Evolutionary conservation across 2,113 vertebrate genomes (phyloP).

Genomic region (Ceratotherium simum): DNA sequence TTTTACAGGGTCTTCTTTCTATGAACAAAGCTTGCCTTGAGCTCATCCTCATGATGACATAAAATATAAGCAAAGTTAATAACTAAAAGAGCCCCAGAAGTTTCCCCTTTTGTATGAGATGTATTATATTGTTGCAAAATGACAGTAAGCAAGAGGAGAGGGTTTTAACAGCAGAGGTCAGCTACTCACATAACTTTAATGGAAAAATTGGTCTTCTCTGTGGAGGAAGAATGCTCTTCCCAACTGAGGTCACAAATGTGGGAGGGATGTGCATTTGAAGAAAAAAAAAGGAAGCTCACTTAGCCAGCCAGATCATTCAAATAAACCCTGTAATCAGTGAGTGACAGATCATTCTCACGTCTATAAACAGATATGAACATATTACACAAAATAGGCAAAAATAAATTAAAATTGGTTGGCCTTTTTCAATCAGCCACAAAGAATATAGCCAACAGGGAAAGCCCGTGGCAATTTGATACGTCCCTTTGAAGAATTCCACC

Average conservation of each 20-base stretch:
- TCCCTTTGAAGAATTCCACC: neutral
- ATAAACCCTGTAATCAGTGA: neutral
- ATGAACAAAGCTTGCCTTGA: constrained; percentile 31
- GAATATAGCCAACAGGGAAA: neutral
- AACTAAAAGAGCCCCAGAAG: neutral
- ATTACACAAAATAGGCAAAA: neutral
- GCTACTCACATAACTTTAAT: neutral
- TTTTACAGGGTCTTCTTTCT: neutral
- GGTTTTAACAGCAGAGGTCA: neutral
- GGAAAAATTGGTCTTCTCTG: neutral
- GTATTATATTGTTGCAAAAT: neutral
- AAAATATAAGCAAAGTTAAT: neutral
- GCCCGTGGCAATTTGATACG: neutral
- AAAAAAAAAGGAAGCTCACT: neutral
- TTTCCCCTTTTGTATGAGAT: neutral
- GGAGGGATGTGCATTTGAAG: neutral
- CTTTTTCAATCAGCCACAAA: constrained; percentile 24
- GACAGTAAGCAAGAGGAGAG: neutral
- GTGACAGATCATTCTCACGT: neutral
- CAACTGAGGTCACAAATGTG: neutral
- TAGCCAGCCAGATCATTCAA: neutral
- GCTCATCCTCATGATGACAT: neutral
- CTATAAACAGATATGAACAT: neutral
- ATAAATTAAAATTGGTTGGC: neutral
- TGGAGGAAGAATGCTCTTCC: neutral